Percentiles rank a stretch among this genome's conserved stretches.
Evolutionary conservation across 2,888 invertebrate species (phyloP).

Genomic region (Tromatobia lineatoria): DNA sequence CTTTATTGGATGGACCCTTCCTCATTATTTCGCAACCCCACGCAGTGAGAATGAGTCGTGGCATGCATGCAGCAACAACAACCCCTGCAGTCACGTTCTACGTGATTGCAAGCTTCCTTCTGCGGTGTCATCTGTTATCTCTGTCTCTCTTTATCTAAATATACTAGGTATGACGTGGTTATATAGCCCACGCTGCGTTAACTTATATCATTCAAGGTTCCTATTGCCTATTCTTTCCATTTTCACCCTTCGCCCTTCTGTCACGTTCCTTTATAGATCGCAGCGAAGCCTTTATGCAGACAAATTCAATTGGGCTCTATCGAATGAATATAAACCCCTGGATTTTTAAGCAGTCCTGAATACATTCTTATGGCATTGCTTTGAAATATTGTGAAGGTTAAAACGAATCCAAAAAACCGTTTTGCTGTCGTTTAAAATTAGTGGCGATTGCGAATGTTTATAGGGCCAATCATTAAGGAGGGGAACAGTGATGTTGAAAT

Average conservation of each 20-base stretch:
- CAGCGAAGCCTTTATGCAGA: neutral
- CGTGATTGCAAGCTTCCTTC: conserved; percentile 29
- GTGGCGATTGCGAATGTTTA: too few species aligned
- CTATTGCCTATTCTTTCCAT: conserved; percentile 28
- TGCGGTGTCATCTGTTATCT: conserved; percentile 25
- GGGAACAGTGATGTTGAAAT: too few species aligned
- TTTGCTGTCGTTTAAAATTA: neutral
- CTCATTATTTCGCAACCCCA: conserved; percentile 49
- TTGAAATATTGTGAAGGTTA: neutral
- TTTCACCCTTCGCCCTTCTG: conserved; percentile 23
- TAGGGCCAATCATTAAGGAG: too few species aligned
- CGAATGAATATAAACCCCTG: conserved; percentile 9
- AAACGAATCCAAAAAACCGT: neutral
- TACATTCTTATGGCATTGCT: too few species aligned
- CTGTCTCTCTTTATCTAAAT: neutral
- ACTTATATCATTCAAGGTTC: conserved; percentile 7
- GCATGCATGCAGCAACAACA: conserved; percentile 17
- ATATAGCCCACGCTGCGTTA: conserved; percentile 1
- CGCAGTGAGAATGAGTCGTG: conserved; percentile 27
- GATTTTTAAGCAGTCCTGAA: neutral
- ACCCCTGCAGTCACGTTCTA: conserved; percentile 34
- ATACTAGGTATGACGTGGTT: conserved; percentile 12
- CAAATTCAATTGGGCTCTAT: conserved; percentile 18
- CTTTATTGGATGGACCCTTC: neutral
- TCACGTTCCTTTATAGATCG: neutral